A percentile compares a stretch with the other conserved stretches of the same genome.
These are phyloP conservation scores for Protosalanx chinensis DNA, from an alignment of 2,797 vertebrate species.

Conservation along the genomic window DNA sequence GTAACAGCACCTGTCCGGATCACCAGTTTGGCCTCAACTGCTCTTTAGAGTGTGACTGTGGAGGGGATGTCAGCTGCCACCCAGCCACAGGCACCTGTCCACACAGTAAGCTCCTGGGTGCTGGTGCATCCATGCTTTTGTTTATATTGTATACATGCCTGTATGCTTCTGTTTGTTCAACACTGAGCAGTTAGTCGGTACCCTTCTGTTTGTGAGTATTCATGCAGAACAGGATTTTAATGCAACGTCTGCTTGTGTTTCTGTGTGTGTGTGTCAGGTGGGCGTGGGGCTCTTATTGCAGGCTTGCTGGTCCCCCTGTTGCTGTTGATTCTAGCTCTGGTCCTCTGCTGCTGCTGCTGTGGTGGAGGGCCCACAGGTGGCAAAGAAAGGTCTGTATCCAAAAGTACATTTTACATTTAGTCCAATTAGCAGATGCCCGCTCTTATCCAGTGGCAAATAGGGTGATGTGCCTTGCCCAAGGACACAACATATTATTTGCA, in stretches of 20 bases:
- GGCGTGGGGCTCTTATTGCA: constrained; percentile 66
- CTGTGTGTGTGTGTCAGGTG: constrained; percentile 37
- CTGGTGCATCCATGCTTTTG: constrained; percentile 2
- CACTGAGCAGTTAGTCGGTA: background rate
- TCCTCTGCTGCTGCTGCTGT: constrained; percentile 83
- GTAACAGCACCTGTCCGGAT: constrained; percentile 83
- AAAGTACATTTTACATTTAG: background rate
- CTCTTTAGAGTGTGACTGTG: constrained; percentile 80
- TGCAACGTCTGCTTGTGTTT: background rate
- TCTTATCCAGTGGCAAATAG: too few species aligned
- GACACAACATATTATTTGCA: background rate
- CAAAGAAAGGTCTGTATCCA: constrained; percentile 79
- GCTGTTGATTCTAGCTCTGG: constrained; percentile 76
- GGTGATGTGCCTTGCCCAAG: too few species aligned
- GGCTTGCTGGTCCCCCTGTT: constrained; percentile 80
- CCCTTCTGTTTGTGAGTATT: background rate
- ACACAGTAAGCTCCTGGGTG: constrained; percentile 69
- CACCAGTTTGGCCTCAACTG: constrained; percentile 86
- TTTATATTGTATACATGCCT: background rate
- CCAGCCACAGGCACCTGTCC: constrained; percentile 76
- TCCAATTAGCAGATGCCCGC: too few species aligned
- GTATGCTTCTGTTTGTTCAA: background rate
- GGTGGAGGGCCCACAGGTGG: constrained; percentile 66
- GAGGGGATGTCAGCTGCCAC: constrained; percentile 73
- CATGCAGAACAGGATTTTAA: background rate